phyloP scores from a whole-genome alignment of 1,140 invertebrate genomes.

The Araneus ventricosus region DNA sequence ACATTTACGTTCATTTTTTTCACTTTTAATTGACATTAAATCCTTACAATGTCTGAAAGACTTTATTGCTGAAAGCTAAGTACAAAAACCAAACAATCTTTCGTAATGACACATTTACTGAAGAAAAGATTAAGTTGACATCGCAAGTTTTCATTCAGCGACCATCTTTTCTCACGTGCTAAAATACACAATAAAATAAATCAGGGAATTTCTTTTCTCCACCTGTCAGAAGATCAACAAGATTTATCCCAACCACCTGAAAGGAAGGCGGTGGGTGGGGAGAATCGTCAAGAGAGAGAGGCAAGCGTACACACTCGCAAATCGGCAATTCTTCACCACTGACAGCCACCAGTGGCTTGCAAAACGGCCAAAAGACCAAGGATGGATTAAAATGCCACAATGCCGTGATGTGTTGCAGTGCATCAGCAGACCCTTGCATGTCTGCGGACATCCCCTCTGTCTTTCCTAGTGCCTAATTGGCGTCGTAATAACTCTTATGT shows the following conservation, averaged over 20 bases:
- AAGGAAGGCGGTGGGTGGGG: background rate
- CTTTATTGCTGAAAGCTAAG: background rate
- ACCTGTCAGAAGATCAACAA: background rate
- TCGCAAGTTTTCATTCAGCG: background rate
- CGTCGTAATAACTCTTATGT: constrained; percentile 3
- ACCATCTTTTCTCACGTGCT: background rate
- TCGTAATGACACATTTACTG: background rate
- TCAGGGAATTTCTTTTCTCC: background rate
- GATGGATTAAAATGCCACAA: constrained; percentile 3
- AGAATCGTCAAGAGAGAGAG: background rate
- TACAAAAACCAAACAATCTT: background rate
- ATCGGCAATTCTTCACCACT: background rate
- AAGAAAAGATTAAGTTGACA: background rate
- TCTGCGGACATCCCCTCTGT: background rate
- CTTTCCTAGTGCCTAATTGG: background rate
- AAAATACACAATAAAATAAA: background rate
- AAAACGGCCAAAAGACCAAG: background rate
- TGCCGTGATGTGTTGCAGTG: constrained; percentile 1
- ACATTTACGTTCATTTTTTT: too few species aligned
- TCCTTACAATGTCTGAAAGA: too few species aligned
- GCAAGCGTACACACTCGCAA: background rate
- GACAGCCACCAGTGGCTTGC: background rate
- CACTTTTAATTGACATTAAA: too few species aligned
- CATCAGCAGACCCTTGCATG: constrained; percentile 3
- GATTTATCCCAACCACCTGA: background rate